Evolutionary conservation across 2,888 invertebrate genomes (phyloP).

Genomic region (Ormyrus pomaceus): DNA sequence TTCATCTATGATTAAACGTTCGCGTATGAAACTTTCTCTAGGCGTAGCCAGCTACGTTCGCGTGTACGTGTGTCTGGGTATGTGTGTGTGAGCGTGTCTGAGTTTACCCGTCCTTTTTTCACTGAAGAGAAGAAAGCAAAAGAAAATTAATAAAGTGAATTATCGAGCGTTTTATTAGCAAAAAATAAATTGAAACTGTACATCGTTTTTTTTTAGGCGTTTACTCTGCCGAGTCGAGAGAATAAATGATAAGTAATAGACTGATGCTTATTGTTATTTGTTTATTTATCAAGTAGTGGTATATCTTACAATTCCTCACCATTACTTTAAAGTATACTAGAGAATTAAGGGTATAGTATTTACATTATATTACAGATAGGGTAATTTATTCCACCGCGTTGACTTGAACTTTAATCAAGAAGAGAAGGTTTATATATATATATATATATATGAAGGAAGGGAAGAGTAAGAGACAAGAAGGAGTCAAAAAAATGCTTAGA

Average conservation of each 20-base stretch:
- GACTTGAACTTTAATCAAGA: too few species aligned
- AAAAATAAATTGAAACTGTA: too few species aligned
- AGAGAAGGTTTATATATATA: not conserved
- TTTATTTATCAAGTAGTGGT: not conserved
- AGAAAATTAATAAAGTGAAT: slow-evolving; percentile 11
- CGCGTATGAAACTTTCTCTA: slow-evolving; percentile 43
- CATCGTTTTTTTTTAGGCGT: too few species aligned
- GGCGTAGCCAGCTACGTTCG: slow-evolving; percentile 53
- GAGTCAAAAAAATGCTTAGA: slow-evolving; percentile 57
- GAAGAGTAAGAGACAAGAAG: not conserved
- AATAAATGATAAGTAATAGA: too few species aligned
- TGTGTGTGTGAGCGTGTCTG: not conserved
- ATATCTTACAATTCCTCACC: slow-evolving; percentile 25
- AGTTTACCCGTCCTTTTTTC: not conserved
- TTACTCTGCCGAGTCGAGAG: too few species aligned
- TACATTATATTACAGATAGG: slow-evolving; percentile 41
- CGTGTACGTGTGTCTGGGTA: not conserved
- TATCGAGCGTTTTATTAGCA: not conserved
- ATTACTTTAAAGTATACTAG: slow-evolving; percentile 12
- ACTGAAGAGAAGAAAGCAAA: slow-evolving; percentile 14
- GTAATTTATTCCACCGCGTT: not conserved
- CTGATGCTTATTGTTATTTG: not conserved
- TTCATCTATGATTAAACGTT: slow-evolving; percentile 30
- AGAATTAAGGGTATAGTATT: slow-evolving; percentile 5
- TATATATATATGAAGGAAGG: slow-evolving; percentile 6